Evolutionary conservation across 2,113 vertebrate genomes (phyloP).

Genomic region (Amazona vittata): DNA sequence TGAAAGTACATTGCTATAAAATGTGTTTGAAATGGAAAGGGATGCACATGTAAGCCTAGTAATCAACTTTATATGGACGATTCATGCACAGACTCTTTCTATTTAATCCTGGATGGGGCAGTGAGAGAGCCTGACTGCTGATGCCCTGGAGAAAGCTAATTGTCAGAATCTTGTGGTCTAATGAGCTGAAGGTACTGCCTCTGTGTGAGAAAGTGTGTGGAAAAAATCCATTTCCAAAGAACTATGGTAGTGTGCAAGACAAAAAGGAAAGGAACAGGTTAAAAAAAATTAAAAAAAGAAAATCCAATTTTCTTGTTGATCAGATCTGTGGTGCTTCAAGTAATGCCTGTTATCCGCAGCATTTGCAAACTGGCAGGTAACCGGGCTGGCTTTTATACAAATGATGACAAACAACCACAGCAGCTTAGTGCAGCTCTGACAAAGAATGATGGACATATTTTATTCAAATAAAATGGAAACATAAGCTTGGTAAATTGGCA

Average conservation of each 20-base stretch:
- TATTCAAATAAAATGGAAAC: neutral
- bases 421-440: neutral
- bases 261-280: neutral
- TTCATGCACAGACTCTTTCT: neutral
- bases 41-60: neutral
- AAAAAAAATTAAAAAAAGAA: neutral
- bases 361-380: neutral
- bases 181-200: neutral
- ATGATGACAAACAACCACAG: neutral
- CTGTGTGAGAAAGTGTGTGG: neutral
- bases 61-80: neutral
- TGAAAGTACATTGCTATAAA: neutral
- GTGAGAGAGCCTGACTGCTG: neutral
- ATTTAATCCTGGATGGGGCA: neutral
- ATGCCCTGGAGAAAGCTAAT: neutral
- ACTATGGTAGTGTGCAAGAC: neutral
- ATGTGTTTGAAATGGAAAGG: neutral
- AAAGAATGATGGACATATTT: neutral
- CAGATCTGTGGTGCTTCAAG: neutral
- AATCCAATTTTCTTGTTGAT: neutral
- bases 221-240: neutral
- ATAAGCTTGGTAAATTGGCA: neutral
- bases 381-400: neutral
- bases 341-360: neutral
- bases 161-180: neutral